phyloP scores from a whole-genome alignment of 1,140 invertebrate species.

The Trinorchestia longiramus region DNA sequence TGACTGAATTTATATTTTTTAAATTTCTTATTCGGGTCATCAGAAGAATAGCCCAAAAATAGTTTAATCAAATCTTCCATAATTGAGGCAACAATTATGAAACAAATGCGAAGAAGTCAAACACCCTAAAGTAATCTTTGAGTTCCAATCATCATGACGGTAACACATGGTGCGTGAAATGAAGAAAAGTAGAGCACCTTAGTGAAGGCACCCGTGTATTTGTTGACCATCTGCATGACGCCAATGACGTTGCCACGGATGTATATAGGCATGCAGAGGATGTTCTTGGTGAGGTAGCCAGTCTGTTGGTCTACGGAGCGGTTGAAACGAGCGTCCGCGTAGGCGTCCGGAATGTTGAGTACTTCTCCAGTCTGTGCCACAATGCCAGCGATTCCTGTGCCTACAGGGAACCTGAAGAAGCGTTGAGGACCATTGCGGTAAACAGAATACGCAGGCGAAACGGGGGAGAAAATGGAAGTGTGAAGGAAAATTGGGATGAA shows the following conservation, averaged over 20 bases:
- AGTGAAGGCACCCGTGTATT: slow-evolving; percentile 78
- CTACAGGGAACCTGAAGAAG: slow-evolving; percentile 75
- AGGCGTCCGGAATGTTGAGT: slow-evolving; percentile 84
- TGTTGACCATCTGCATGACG: slow-evolving; percentile 91
- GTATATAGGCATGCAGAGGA: slow-evolving; percentile 88
- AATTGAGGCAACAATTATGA: too few species aligned
- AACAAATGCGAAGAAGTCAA: too few species aligned
- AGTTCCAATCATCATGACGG: too few species aligned
- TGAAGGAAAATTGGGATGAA: too few species aligned
- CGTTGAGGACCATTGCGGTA: neutral
- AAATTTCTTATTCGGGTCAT: too few species aligned
- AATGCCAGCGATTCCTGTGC: slow-evolving; percentile 77
- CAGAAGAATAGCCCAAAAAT: too few species aligned
- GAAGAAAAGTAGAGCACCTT: slow-evolving; percentile 68
- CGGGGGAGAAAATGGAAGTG: too few species aligned
- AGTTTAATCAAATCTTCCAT: too few species aligned
- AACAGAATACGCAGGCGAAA: too few species aligned
- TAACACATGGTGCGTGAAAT: too few species aligned
- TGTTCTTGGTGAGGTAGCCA: slow-evolving; percentile 81
- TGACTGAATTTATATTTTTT: too few species aligned
- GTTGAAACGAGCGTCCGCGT: slow-evolving; percentile 84
- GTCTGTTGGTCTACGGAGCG: slow-evolving; percentile 81
- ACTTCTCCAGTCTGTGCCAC: slow-evolving; percentile 83
- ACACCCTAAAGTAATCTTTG: too few species aligned
- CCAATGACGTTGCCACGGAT: slow-evolving; percentile 82